phyloP scores from a whole-genome alignment of 2,888 invertebrate genomes.

The Prosapia bicincta region DNA sequence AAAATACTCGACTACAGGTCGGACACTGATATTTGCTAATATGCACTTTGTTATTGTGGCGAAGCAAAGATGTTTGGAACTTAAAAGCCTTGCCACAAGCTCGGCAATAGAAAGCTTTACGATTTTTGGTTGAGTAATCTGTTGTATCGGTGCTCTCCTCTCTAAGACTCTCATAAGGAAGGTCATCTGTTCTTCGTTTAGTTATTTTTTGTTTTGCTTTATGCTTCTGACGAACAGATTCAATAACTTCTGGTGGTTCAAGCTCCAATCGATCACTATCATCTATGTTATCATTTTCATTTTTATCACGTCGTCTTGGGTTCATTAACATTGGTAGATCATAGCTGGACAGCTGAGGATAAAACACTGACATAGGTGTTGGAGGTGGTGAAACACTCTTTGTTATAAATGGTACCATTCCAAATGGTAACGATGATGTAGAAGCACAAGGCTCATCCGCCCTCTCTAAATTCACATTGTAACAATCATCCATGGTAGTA shows the following conservation, averaged over 20 bases:
- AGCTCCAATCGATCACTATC: conserved; percentile 3
- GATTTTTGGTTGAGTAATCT: conserved; percentile 32
- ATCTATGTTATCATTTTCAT: conserved; percentile 9
- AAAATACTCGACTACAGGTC: conserved; percentile 40
- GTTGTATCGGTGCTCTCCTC: conserved; percentile 19
- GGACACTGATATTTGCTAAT: conserved; percentile 41
- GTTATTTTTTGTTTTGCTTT: conserved; percentile 19
- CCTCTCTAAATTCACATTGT: conserved; percentile 33
- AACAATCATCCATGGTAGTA: conserved; percentile 32
- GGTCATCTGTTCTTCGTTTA: conserved; percentile 15
- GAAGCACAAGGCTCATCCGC: conserved; percentile 34
- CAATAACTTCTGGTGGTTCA: conserved; percentile 8
- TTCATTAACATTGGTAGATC: conserved; percentile 38
- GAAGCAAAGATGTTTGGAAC: conserved; percentile 40
- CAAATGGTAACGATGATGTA: conserved; percentile 35
- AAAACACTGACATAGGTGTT: conserved; percentile 38
- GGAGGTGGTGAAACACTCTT: conserved; percentile 29
- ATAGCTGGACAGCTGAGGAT: conserved; percentile 38
- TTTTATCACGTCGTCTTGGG: conserved; percentile 30
- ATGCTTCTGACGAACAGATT: conserved; percentile 6
- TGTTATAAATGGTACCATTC: conserved; percentile 30
- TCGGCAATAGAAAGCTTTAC: conserved; percentile 39
- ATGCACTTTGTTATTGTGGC: conserved; percentile 41
- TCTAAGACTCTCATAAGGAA: conserved; percentile 5
- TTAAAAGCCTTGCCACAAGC: conserved; percentile 41